Evolutionary conservation across 2,797 vertebrate genomes (phyloP).

Genomic region (Gallirallus australis): DNA sequence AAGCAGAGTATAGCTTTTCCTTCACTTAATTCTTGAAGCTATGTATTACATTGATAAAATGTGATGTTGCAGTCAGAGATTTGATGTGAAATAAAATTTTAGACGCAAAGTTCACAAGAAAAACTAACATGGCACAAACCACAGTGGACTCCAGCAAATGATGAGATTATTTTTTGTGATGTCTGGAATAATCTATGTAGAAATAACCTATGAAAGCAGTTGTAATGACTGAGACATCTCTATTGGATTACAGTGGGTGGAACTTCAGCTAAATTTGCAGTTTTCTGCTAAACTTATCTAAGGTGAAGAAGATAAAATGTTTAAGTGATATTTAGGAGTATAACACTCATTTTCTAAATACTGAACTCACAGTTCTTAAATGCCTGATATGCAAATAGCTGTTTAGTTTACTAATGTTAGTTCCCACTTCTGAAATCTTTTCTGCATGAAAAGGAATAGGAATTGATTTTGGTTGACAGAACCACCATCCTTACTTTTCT

Average conservation of each 20-base stretch:
- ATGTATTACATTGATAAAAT: not conserved
- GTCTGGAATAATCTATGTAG: not conserved
- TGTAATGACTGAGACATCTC: not conserved
- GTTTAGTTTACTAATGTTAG: not conserved
- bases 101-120: not conserved
- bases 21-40: not conserved
- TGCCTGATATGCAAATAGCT: not conserved
- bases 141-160: not conserved
- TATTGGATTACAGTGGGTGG: not conserved
- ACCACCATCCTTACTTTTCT: not conserved
- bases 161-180: not conserved
- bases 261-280: not conserved
- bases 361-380: not conserved
- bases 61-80: not conserved
- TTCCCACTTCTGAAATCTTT: not conserved
- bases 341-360: not conserved
- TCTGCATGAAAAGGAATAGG: not conserved
- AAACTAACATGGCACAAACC: not conserved
- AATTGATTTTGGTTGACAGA: not conserved
- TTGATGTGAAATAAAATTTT: not conserved
- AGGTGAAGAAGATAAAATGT: not conserved
- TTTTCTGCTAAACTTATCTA: not conserved
- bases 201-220: not conserved
- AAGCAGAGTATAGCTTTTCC: rapidly evolving
- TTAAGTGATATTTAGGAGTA: not conserved